These are phyloP conservation scores for Harpegnathos saltator DNA, from an alignment of 1,140 invertebrate genomes.

Conservation along the genomic window DNA sequence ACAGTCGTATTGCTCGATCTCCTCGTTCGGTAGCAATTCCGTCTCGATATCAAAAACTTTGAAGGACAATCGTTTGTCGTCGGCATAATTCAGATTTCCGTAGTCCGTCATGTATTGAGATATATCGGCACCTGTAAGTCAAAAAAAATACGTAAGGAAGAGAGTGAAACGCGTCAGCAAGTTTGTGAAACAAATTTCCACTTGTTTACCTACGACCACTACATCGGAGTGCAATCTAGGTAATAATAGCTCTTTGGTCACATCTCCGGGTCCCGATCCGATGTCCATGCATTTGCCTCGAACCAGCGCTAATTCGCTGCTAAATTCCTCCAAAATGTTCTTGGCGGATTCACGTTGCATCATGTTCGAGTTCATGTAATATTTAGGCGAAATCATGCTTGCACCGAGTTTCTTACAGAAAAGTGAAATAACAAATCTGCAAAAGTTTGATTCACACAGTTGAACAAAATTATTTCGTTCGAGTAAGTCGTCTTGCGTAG, in stretches of 20 bases:
- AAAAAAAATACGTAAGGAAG: too few species aligned
- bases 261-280: conserved; percentile 92
- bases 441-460: not conserved
- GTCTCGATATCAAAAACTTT: conserved; percentile 89
- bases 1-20: conserved; percentile 88
- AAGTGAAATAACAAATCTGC: conserved; percentile 31
- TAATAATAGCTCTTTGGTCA: conserved; percentile 89
- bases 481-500: too few species aligned
- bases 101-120: conserved; percentile 90
- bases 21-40: conserved; percentile 85
- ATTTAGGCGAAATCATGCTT: conserved; percentile 88
- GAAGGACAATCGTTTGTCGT: conserved; percentile 87
- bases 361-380: conserved; percentile 88
- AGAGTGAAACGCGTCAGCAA: too few species aligned
- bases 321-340: conserved; percentile 89
- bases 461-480: not conserved
- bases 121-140: conserved; percentile 88
- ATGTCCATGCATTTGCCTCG: conserved; percentile 88
- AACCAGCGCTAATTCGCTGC: conserved; percentile 85
- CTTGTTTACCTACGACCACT: conserved; percentile 70
- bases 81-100: conserved; percentile 86
- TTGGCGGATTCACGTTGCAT: conserved; percentile 90
- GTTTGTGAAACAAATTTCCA: not conserved
- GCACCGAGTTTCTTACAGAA: conserved; percentile 69
- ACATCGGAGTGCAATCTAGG: conserved; percentile 87